Percentiles rank a stretch among this genome's conserved stretches.
These are phyloP conservation scores for Lithosia quadra DNA, from an alignment of 2,888 invertebrate species.

Conservation along the genomic window DNA sequence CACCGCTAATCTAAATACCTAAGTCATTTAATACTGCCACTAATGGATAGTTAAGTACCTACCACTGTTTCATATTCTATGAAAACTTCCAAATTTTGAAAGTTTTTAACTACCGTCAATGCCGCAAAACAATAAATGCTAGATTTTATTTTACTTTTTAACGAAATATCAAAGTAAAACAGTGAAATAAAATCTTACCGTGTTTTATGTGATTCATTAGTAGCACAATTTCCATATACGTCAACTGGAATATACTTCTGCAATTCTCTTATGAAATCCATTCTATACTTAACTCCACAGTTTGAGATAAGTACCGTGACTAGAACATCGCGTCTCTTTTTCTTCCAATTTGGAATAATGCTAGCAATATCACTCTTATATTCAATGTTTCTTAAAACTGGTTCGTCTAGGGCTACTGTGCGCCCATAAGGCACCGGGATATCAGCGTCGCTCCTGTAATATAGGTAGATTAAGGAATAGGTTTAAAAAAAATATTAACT, in stretches of 20 bases:
- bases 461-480: not conserved
- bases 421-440: constrained; percentile 90
- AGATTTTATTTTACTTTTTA: too few relatives aligned
- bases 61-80: too few relatives aligned
- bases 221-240: constrained; percentile 86
- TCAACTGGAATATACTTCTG: constrained; percentile 87
- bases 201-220: constrained; percentile 42
- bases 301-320: constrained; percentile 88
- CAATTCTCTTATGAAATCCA: constrained; percentile 85
- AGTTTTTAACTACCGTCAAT: too few relatives aligned
- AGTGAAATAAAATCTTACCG: constrained; percentile 5
- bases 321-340: constrained; percentile 77
- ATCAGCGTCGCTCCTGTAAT: constrained; percentile 88
- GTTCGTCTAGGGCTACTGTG: constrained; percentile 68
- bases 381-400: constrained; percentile 32
- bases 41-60: too few relatives aligned
- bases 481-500: too few relatives aligned
- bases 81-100: too few relatives aligned
- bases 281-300: constrained; percentile 81
- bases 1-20: too few relatives aligned
- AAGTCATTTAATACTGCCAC: too few relatives aligned
- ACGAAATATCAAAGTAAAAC: not conserved
- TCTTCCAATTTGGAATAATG: constrained; percentile 73
- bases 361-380: constrained; percentile 38
- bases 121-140: too few relatives aligned